Base-by-base conservation (phyloP, 2,888 invertebrate species). In the Leucophora obtusa region DNA sequence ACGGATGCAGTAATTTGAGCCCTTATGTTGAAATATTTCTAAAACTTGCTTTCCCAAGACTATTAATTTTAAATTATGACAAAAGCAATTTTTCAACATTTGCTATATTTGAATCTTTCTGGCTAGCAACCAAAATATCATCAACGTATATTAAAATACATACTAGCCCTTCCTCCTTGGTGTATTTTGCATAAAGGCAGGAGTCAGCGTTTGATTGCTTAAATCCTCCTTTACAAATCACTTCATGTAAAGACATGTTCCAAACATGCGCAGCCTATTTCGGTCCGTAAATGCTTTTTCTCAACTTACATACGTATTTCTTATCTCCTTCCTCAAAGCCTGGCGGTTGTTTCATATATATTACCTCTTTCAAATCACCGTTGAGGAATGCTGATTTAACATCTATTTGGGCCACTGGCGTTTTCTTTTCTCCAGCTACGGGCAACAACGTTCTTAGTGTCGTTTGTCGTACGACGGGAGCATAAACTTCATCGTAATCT, bases 261-360 rank as follows among this genome's bases (percentile, higher is more conserved):
- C 47, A 69, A n/a, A 69, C 21, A 33, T 69, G 8, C 8, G 58
- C 69, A 50, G 58, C 17, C 14, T 69, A 58, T n/a, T n/a, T n/a
- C n/a, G n/a, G n/a, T n/a, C n/a, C n/a, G n/a, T n/a, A n/a, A n/a
- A n/a, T n/a, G n/a, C n/a, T 56, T 28, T 43, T 28, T n/a, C 50
- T 50, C 1, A 69, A 24, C 15, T 69, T 69, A 8, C 54, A 58
- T 9, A 69, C 69, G 10, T 4, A 7, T 18, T 56, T 43, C 4
- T 47, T 50, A n/a, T n/a, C n/a, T 24, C 69, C 58, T 58, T 69
- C n/a, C 43, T 50, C 50, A 69, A 69, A 69, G 1, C 58, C 69
- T 24, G 50, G 69, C 14, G 58, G 68, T 47, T 69, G 54, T 21
- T n/a, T n/a, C n/a, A n/a, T n/a, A n/a, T 53, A 63, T 2, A 66